These are phyloP conservation scores for Nannobrachium achirus DNA, from an alignment of 2,113 vertebrate genomes.

Conservation along the genomic window DNA sequence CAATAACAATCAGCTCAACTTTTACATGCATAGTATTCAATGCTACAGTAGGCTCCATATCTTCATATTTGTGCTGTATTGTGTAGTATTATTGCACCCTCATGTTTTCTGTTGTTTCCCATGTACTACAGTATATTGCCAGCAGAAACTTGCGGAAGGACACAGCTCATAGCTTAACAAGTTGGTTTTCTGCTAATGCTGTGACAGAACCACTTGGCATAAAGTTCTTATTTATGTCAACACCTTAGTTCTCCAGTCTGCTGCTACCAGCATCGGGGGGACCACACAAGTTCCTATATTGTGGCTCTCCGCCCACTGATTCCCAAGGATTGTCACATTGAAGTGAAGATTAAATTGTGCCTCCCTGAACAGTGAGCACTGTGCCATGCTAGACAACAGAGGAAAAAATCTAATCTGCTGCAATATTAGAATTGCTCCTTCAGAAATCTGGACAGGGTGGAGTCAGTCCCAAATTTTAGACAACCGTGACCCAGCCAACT, in stretches of 20 bases:
- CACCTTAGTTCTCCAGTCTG: background rate
- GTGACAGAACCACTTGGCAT: constrained; percentile 2
- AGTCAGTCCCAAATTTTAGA: constrained; percentile 21
- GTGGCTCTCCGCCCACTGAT: constrained; percentile 30
- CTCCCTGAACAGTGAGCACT: constrained; percentile 64
- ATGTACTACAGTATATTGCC: background rate
- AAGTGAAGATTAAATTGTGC: constrained; percentile 78
- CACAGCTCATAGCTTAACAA: background rate
- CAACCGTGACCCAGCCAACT: constrained; percentile 34
- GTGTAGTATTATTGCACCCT: background rate
- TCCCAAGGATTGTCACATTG: constrained; percentile 56
- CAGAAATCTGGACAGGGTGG: constrained; percentile 15
- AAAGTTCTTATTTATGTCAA: background rate
- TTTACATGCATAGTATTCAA: background rate
- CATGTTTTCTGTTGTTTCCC: background rate
- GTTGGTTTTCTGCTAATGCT: background rate
- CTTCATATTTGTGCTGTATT: background rate
- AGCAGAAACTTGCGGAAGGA: background rate
- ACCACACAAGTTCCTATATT: constrained; percentile 29
- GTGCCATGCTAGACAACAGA: constrained; percentile 18
- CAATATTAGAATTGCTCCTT: constrained; percentile 5
- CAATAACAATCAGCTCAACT: background rate
- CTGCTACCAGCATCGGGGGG: constrained; percentile 22
- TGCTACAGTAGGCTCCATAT: too few species aligned
- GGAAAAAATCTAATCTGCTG: constrained; percentile 40